Percentiles rank a stretch among this genome's conserved stretches.
Evolutionary conservation across 2,888 invertebrate genomes (phyloP).

Genomic region (Pachliopta kotzebuea): DNA sequence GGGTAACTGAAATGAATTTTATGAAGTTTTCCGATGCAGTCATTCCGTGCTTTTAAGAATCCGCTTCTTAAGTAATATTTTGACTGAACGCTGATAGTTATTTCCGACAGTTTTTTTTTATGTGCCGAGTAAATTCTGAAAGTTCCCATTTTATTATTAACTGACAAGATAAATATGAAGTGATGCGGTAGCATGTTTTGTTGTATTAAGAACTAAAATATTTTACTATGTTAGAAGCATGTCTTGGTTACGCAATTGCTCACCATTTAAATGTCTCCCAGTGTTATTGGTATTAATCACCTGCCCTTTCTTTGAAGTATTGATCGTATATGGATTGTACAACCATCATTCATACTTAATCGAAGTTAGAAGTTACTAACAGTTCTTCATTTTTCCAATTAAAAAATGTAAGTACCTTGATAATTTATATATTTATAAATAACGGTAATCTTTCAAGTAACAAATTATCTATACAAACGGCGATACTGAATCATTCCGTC

Average conservation of each 20-base stretch:
- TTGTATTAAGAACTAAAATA: neutral
- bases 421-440: neutral
- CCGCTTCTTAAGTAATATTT: slow-evolving; percentile 27
- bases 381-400: no score
- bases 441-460: slow-evolving; percentile 7
- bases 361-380: no score
- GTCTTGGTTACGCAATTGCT: neutral
- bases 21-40: slow-evolving; percentile 16
- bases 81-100: slow-evolving; percentile 21
- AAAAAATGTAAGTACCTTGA: no score
- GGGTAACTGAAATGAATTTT: slow-evolving; percentile 7
- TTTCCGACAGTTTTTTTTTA: slow-evolving; percentile 26
- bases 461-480: slow-evolving; percentile 1
- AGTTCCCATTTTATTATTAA: slow-evolving; percentile 17
- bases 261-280: neutral
- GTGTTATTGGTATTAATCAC: neutral
- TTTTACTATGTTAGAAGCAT: neutral
- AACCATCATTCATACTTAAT: no score
- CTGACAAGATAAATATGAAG: slow-evolving; percentile 9
- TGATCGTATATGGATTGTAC: neutral
- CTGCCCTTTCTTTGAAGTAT: no score
- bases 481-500: neutral
- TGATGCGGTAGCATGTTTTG: neutral
- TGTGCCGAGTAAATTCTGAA: slow-evolving; percentile 16
- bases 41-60: slow-evolving; percentile 28